Conservation (phyloP, 1,140 invertebrate genomes). For the Drosophila parvula region DNA sequence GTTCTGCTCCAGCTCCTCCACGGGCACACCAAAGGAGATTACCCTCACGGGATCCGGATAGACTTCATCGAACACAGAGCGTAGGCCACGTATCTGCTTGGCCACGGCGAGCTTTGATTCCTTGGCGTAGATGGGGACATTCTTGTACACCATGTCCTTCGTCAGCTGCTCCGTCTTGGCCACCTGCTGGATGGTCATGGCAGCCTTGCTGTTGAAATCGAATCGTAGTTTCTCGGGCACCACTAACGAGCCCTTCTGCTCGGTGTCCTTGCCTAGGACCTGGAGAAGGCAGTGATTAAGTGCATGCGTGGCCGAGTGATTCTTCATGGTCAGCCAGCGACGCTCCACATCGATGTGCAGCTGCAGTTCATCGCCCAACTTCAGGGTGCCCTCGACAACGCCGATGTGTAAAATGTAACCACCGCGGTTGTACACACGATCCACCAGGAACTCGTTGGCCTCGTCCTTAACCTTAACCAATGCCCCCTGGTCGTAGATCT, state of each 20-base stretch:
- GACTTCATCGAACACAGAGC: slow-evolving; percentile 99
- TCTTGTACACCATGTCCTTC: slow-evolving; percentile 91
- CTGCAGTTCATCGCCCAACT: slow-evolving; percentile 93
- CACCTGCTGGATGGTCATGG: slow-evolving; percentile 94
- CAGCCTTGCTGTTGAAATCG: slow-evolving; percentile 98
- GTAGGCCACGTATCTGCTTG: slow-evolving; percentile 96
- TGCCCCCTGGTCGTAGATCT: slow-evolving; percentile 98
- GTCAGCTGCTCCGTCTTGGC: slow-evolving; percentile 93
- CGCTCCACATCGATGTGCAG: slow-evolving; percentile 93
- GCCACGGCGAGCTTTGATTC: slow-evolving; percentile 87
- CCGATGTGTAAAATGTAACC: slow-evolving; percentile 98
- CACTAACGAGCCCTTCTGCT: slow-evolving; percentile 99
- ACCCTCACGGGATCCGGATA: slow-evolving; percentile 99
- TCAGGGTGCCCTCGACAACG: slow-evolving; percentile 92
- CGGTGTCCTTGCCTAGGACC: slow-evolving; percentile 95
- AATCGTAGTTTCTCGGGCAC: slow-evolving; percentile 98
- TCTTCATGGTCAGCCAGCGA: slow-evolving; percentile 96
- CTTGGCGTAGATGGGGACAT: slow-evolving; percentile 95
- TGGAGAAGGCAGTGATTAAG: slow-evolving; percentile 97
- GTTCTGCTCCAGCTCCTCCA: slow-evolving; percentile 95
- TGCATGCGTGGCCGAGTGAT: slow-evolving; percentile 99
- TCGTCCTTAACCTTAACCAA: slow-evolving; percentile 94
- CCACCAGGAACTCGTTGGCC: slow-evolving; percentile 95
- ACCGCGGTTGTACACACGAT: slow-evolving; percentile 97
- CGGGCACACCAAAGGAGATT: slow-evolving; percentile 96